Base-by-base conservation (phyloP, 35 echinoderm and acorn worm species). In the Ophiothrix spiculata region DNA sequence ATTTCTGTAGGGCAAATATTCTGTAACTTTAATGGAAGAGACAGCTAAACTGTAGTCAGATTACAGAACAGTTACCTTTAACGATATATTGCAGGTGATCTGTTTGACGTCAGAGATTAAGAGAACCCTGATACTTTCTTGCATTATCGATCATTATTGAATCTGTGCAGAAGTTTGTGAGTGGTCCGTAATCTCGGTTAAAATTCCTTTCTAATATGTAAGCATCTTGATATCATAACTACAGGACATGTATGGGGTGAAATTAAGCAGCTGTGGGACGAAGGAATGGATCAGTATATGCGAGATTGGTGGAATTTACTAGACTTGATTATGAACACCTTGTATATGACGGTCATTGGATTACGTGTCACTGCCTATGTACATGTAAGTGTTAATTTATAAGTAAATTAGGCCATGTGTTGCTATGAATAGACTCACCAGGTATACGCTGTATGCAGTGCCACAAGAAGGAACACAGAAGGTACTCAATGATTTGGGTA, bases 301-400 rank as follows among this genome's bases (percentile, higher is more conserved):
- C 77, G 88, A 56, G 96, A 99, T 39, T 99, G 96, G 96, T 99
- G 96, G 96, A 99, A 99, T 87, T 42, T 94, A 40, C 89, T 99
- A 0, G 96, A 99, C 40, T 99, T 86, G 75, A 84, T 94, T 12
- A 99, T 87, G 38, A 99, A 99, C 35, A 87, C 85, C 17, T 75
- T 99, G 16, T 99, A 99, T 37, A 91, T 99, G 40, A 86, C 92
- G 29, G 92, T 93, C 17, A 94, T 99, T 25, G 96, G 96, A 34
- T 83, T 99, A 56, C 88, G 96, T 23, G 69, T 99, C 19, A 99
- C 96, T 15, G 96, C 96, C 31, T 99, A 84, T 82, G 69, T 97
- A 6, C 89, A 97, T 76, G 94, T 97, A 83, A 93, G 94, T 93
- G 56, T 4, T 1, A 39, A 32, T 77, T 40, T 10, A 29, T 41